These are phyloP conservation scores for Branchipolynoe longqiensis DNA, from an alignment of 2,888 invertebrate genomes.

Conservation along the genomic window DNA sequence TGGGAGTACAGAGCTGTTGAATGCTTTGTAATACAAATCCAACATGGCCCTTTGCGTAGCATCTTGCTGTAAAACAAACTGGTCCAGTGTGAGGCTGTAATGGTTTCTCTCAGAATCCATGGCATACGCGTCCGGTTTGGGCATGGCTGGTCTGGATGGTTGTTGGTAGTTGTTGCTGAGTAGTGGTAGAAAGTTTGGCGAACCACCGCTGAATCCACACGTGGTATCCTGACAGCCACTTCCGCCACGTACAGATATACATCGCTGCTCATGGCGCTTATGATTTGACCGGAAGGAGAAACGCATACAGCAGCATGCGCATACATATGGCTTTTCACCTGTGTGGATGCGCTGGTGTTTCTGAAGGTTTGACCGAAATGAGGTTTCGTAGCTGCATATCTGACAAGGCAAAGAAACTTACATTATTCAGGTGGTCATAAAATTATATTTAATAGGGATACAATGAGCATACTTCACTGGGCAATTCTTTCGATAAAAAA, in stretches of 20 bases:
- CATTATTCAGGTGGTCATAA: no score
- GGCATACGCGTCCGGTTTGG: constrained; percentile 5
- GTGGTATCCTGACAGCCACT: not conserved
- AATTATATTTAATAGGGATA: no score
- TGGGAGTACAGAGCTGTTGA: not conserved
- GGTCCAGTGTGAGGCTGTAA: constrained; percentile 19
- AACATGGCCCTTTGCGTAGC: constrained; percentile 18
- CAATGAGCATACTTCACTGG: no score
- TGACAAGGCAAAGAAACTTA: no score
- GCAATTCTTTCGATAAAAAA: no score
- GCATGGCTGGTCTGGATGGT: not conserved
- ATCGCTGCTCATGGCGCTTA: constrained; percentile 64
- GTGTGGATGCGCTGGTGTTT: constrained; percentile 85
- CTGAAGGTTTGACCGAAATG: constrained; percentile 63
- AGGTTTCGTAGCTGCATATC: constrained; percentile 63
- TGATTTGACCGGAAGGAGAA: constrained; percentile 82
- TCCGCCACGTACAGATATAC: constrained; percentile 23
- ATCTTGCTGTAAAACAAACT: not conserved
- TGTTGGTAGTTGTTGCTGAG: not conserved
- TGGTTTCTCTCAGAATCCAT: not conserved
- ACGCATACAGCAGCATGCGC: constrained; percentile 85
- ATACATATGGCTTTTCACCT: constrained; percentile 86
- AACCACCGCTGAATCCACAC: not conserved
- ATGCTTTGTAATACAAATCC: constrained; percentile 36
- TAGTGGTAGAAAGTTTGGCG: no score